A percentile compares a stretch with the other conserved stretches of the same genome.
These are phyloP conservation scores for Lydus trimaculatus DNA, from an alignment of 2,888 invertebrate genomes.

Conservation along the genomic window DNA sequence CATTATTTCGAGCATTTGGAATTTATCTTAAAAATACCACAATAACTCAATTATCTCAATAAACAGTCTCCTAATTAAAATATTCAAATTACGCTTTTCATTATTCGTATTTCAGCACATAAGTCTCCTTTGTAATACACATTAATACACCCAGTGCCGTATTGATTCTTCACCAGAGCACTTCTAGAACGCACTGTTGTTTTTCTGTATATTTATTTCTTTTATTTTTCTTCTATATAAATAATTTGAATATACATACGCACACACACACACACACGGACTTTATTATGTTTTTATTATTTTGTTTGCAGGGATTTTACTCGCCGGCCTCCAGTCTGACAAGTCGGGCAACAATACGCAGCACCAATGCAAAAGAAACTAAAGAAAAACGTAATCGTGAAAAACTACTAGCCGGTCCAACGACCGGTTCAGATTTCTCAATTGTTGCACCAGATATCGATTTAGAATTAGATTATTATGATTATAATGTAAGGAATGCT, in stretches of 20 bases:
- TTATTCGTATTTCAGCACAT: slow-evolving; percentile 19
- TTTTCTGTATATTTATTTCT: background rate
- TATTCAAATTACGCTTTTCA: background rate
- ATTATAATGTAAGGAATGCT: slow-evolving; percentile 85
- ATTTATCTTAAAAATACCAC: background rate
- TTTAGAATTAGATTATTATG: slow-evolving; percentile 86
- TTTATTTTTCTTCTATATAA: slow-evolving; percentile 9
- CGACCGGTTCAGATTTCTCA: slow-evolving; percentile 76
- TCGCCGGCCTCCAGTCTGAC: slow-evolving; percentile 74
- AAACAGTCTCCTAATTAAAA: background rate
- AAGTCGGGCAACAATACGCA: slow-evolving; percentile 70
- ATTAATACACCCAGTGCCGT: background rate
- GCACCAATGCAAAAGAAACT: slow-evolving; percentile 74
- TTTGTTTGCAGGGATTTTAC: slow-evolving; percentile 70
- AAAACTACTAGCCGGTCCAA: slow-evolving; percentile 67
- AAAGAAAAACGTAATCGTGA: slow-evolving; percentile 82
- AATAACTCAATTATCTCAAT: background rate
- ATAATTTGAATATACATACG: background rate
- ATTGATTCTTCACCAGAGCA: slow-evolving; percentile 48
- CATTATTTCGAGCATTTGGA: background rate
- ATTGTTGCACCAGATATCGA: slow-evolving; percentile 76
- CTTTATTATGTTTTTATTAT: slow-evolving; percentile 22
- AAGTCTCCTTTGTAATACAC: slow-evolving; percentile 9
- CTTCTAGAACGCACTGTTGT: slow-evolving; percentile 45
- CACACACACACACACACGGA: too few relatives aligned